phyloP scores from a whole-genome alignment of 37 sponge, comb jelly and placozoan species.

The Ianthella basta region DNA sequence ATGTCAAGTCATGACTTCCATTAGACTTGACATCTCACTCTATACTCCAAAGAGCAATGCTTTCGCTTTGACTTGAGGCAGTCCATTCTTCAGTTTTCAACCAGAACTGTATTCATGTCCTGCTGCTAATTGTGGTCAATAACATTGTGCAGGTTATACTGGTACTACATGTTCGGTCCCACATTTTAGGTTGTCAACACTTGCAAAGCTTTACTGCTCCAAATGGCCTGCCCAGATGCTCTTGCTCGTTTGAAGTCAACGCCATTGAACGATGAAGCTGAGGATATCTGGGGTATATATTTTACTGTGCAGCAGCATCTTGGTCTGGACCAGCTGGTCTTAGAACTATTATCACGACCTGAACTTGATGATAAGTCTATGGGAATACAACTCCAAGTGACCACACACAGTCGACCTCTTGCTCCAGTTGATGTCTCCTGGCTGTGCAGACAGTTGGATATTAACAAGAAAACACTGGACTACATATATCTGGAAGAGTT shows the following conservation, averaged over 20 bases:
- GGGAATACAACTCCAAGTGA: slow-evolving; percentile 64
- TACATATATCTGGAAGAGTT: slow-evolving; percentile 70
- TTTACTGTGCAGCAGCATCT: slow-evolving; percentile 23
- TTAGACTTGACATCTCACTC: too few species aligned
- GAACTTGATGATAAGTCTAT: neutral
- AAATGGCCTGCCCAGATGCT: slow-evolving; percentile 44
- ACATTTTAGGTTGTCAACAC: neutral
- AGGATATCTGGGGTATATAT: slow-evolving; percentile 33
- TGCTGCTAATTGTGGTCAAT: too few species aligned
- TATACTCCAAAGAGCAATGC: too few species aligned
- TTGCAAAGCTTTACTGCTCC: slow-evolving; percentile 3
- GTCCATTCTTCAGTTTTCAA: too few species aligned
- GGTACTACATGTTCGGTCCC: too few species aligned
- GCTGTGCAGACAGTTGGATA: neutral
- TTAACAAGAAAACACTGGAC: neutral
- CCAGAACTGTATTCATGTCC: too few species aligned
- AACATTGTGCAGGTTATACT: too few species aligned
- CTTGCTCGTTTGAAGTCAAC: slow-evolving; percentile 33
- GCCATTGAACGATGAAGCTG: slow-evolving; percentile 15
- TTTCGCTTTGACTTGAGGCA: too few species aligned
- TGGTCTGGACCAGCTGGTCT: neutral
- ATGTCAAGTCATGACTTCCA: too few species aligned
- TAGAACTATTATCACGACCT: neutral
- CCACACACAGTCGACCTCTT: slow-evolving; percentile 83
- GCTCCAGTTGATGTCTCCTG: slow-evolving; percentile 39